phyloP scores from a whole-genome alignment of 2,797 vertebrate species.

The Sebastes itinus region DNA sequence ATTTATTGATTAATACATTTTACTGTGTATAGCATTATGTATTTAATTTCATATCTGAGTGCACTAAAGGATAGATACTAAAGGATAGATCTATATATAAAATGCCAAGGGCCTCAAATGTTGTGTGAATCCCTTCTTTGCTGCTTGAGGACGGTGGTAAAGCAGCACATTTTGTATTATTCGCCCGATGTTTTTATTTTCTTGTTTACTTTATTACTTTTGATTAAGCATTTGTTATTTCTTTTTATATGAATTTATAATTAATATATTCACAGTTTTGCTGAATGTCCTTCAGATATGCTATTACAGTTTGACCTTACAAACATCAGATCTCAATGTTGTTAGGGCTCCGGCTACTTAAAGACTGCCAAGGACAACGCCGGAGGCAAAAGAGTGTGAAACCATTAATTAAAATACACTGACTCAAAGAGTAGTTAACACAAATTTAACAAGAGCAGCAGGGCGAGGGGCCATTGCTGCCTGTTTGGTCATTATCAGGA shows the following conservation, averaged over 20 bases:
- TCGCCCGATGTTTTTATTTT: not conserved
- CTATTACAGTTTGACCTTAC: not conserved
- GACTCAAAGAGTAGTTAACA: constrained; percentile 51
- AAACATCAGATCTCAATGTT: not conserved
- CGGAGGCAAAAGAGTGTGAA: constrained; percentile 33
- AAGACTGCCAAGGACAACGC: constrained; percentile 26
- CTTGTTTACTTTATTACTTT: not conserved
- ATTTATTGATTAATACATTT: not conserved
- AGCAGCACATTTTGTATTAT: not conserved
- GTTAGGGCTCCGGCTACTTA: not conserved
- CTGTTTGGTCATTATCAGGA: constrained; percentile 22
- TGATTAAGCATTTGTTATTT: not conserved
- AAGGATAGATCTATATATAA: not conserved
- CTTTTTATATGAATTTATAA: not conserved
- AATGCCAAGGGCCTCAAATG: not conserved
- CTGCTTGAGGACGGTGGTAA: not conserved
- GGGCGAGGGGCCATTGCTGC: constrained; percentile 18
- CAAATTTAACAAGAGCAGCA: constrained; percentile 52
- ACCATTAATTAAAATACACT: constrained; percentile 52
- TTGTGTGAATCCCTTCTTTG: not conserved
- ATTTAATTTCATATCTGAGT: not conserved
- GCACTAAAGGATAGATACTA: not conserved
- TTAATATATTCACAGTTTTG: not conserved
- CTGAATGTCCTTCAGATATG: not conserved
- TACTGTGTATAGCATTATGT: not conserved